These are phyloP conservation scores for Lasioglossum zephyrum DNA, from an alignment of 2,888 invertebrate genomes.

Conservation along the genomic window DNA sequence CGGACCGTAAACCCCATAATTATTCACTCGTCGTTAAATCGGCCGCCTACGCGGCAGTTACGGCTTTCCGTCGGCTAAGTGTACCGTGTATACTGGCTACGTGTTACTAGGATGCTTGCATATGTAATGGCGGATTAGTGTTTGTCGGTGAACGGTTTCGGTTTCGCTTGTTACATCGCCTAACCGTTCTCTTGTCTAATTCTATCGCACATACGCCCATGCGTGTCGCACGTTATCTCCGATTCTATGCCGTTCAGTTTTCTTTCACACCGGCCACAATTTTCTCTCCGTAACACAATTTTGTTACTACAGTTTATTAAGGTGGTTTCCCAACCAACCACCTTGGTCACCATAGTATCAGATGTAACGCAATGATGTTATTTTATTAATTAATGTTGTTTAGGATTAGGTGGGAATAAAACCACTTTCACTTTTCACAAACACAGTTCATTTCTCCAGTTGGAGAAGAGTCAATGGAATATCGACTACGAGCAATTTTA, in stretches of 20 bases:
- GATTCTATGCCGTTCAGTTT: background rate
- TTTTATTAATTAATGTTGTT: too few species aligned
- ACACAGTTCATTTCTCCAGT: too few species aligned
- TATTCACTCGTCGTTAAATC: constrained; percentile 83
- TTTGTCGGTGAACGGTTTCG: constrained; percentile 40
- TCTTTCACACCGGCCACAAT: background rate
- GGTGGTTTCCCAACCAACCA: too few species aligned
- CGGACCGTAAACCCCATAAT: constrained; percentile 81
- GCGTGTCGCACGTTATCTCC: background rate
- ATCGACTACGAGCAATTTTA: too few species aligned
- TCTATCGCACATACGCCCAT: background rate
- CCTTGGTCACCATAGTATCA: too few species aligned
- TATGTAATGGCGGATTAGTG: constrained; percentile 56
- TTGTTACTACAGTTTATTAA: too few species aligned
- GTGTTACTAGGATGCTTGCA: constrained; percentile 56
- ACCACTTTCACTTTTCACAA: too few species aligned
- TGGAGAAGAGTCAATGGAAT: too few species aligned
- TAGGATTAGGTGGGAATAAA: too few species aligned
- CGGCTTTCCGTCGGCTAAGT: constrained; percentile 72
- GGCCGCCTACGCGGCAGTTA: constrained; percentile 79
- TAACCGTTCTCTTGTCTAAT: constrained; percentile 15
- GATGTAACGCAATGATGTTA: too few species aligned
- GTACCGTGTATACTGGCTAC: constrained; percentile 65
- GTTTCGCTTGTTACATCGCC: constrained; percentile 23
- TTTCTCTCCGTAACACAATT: background rate